Conservation (phyloP, 2,888 invertebrate species). For the Dryobota labecula region DNA sequence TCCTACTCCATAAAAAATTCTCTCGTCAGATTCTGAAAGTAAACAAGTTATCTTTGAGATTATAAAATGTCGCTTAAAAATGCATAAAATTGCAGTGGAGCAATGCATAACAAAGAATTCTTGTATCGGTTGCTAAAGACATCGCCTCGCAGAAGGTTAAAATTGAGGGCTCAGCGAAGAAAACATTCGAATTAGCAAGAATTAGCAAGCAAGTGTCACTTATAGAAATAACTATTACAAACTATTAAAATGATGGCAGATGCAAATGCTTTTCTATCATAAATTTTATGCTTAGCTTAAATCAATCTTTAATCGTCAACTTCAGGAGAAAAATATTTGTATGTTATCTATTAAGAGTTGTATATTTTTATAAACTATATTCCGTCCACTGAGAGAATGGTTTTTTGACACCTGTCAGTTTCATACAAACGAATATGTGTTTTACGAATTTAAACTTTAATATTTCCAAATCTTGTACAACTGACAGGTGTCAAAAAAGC, state of each 20-base stretch:
- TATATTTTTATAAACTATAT: not conserved
- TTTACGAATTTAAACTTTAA: too few relatives aligned
- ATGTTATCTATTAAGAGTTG: not conserved
- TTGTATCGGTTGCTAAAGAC: not conserved
- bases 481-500: too few relatives aligned
- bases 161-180: not conserved
- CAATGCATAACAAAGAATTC: not conserved
- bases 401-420: too few relatives aligned
- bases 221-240: too few relatives aligned
- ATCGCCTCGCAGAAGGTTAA: not conserved
- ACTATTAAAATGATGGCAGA: not conserved
- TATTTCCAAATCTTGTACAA: too few relatives aligned
- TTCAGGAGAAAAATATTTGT: not conserved
- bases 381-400: too few relatives aligned
- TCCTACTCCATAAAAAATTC: not conserved
- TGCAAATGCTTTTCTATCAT: not conserved
- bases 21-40: not conserved
- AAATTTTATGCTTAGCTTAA: not conserved
- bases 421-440: too few relatives aligned
- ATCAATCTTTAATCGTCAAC: too few relatives aligned
- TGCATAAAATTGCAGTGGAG: constrained; percentile 8
- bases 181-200: constrained; percentile 1
- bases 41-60: not conserved
- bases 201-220: not conserved
- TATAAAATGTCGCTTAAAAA: not conserved